Conservation (phyloP, 2,888 invertebrate species). For the Sepioteuthis lessoniana region DNA sequence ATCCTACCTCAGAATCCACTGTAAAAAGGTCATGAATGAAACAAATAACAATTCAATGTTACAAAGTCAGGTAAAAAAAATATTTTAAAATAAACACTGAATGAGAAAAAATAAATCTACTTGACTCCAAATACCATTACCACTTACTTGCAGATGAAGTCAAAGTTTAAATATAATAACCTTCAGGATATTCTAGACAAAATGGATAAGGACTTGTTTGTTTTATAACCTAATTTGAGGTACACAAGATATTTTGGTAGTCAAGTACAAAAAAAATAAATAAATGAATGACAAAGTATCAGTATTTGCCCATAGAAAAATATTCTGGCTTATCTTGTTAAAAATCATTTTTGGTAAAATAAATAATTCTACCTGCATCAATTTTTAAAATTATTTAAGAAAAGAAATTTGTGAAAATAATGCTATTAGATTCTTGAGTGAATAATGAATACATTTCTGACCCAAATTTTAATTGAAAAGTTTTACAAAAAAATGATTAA, state of each 20-base stretch:
- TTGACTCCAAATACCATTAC: not conserved
- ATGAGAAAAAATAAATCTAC: not conserved
- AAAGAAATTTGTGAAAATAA: too few relatives aligned
- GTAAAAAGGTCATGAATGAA: not conserved
- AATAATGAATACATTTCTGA: too few relatives aligned
- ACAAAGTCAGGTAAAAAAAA: not conserved
- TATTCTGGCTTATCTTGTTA: not conserved
- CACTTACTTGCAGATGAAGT: not conserved
- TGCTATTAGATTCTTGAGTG: too few relatives aligned
- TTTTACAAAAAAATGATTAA: too few relatives aligned
- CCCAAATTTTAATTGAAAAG: too few relatives aligned
- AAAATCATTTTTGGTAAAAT: not conserved
- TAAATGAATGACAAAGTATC: not conserved
- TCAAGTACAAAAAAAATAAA: not conserved
- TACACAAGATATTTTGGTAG: not conserved
- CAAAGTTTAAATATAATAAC: not conserved
- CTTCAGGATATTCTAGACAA: not conserved
- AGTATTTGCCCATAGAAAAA: not conserved
- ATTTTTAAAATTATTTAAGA: too few relatives aligned
- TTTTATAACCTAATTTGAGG: not conserved
- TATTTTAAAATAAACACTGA: not conserved
- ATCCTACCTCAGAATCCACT: not conserved
- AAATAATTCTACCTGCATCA: not conserved
- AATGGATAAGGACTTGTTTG: not conserved
- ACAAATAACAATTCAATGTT: too few relatives aligned